Base-by-base conservation (phyloP, 1,140 invertebrate genomes). In the Orius insidiosus region DNA sequence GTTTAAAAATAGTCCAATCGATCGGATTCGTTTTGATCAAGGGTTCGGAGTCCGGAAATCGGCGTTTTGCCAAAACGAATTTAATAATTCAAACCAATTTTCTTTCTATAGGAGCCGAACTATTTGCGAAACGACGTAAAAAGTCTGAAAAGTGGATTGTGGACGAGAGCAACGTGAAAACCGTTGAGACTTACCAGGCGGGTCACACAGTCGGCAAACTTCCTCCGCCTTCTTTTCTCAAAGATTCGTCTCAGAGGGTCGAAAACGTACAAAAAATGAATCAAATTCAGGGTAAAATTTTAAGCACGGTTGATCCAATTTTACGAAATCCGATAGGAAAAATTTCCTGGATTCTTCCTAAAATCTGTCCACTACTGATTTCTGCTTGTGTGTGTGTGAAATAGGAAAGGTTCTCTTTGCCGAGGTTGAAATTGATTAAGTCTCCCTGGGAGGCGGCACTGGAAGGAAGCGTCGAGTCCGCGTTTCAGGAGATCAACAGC, bases 71-170 rank as follows among this genome's bases (percentile, higher is more conserved):
- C 24, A 24, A 24, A 24, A n/a, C n/a, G n/a, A n/a, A n/a, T n/a
- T 24, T 24, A 24, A 24, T 24, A 24, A 24, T 4, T 24, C 24
- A 24, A 24, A 24, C 3, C 24, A n/a, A n/a, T 24, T 24, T 24
- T 24, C 24, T 24, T 24, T 24, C 24, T 24, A 4, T 24, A 82
- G 83, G 84, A 47, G 85, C 84, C 10, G 79, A 84, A 63, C 69
- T 89, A 55, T 89, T 89, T 66, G 83, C 83, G 13, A 87, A 87
- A 59, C 71, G 85, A 38, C 77, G 82, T 58, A 83, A 81, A 68
- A 74, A 78, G 54, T 80, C 81, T 5, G 82, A 87, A 57, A 84
- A 87, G 61, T 90, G 82, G 80, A 71, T 88, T 11, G 78, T 88
- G 11, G 84, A 85, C 54, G 81, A 83, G 59, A 72, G 63, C 53